Conservation (phyloP, 2,888 invertebrate genomes). For the Andrena praecox region DNA sequence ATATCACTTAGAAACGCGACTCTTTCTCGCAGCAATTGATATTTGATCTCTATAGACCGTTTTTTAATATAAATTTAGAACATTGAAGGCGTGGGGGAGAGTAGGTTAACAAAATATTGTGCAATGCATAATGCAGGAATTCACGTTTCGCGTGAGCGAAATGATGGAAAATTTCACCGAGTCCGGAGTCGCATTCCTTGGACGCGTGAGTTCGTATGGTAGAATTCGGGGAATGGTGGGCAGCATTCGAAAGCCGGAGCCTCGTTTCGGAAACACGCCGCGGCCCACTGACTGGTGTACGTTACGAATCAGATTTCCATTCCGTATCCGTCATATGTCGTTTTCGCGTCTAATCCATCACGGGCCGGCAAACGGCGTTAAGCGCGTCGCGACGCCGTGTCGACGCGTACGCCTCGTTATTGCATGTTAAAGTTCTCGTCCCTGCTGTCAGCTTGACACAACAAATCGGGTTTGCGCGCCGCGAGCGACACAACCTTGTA, state of each 20-base stretch:
- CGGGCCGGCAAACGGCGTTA: slow-evolving; percentile 55
- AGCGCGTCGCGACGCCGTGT: slow-evolving; percentile 65
- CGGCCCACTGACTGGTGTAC: slow-evolving; percentile 16
- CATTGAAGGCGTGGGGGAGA: too few species aligned
- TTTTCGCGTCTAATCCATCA: slow-evolving; percentile 78
- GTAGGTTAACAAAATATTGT: too few species aligned
- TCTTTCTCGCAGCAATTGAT: too few species aligned
- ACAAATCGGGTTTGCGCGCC: slow-evolving; percentile 62
- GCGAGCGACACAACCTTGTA: slow-evolving; percentile 38
- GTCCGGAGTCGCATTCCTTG: too few species aligned
- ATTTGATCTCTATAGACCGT: too few species aligned
- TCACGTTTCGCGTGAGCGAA: too few species aligned
- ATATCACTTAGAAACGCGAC: too few species aligned
- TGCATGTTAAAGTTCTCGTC: slow-evolving; percentile 67
- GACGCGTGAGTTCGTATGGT: background rate
- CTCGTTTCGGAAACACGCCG: background rate
- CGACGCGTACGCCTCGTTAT: slow-evolving; percentile 67
- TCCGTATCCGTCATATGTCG: slow-evolving; percentile 76
- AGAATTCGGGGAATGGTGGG: background rate
- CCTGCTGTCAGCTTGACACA: slow-evolving; percentile 64
- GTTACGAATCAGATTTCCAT: slow-evolving; percentile 67
- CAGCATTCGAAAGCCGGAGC: background rate
- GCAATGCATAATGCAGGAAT: too few species aligned
- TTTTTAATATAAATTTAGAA: too few species aligned
- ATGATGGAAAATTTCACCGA: too few species aligned